These are phyloP conservation scores for Cairina moschata DNA, from an alignment of 2,113 vertebrate genomes.

Conservation along the genomic window DNA sequence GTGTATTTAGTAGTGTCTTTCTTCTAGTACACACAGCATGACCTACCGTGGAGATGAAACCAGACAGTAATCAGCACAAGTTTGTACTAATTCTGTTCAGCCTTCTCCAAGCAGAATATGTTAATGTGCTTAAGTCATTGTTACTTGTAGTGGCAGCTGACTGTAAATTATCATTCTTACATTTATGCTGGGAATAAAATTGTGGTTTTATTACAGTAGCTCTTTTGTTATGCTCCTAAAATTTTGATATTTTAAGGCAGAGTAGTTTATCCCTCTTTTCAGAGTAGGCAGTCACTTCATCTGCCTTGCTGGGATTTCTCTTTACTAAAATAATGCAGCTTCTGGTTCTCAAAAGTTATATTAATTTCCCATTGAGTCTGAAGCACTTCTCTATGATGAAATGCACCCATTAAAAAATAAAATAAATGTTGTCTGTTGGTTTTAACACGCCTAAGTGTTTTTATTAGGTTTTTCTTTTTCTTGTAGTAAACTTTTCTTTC, in stretches of 20 bases:
- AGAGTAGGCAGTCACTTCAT: background rate
- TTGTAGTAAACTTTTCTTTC: background rate
- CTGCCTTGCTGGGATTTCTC: background rate
- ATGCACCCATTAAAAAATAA: background rate
- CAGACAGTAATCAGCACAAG: background rate
- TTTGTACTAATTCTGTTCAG: background rate
- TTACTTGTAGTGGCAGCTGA: background rate
- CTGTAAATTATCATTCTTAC: conserved; percentile 51
- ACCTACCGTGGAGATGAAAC: background rate
- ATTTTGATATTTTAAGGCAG: conserved; percentile 42
- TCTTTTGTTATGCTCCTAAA: conserved; percentile 24
- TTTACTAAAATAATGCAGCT: background rate
- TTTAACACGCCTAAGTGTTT: background rate
- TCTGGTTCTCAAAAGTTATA: background rate
- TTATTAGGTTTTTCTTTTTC: background rate
- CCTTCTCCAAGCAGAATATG: background rate
- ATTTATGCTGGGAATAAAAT: conserved; percentile 42
- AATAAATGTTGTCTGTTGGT: background rate
- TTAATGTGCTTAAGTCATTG: conserved; percentile 6
- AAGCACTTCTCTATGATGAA: background rate
- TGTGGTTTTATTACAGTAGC: conserved; percentile 4
- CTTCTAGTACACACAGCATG: background rate
- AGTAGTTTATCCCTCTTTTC: conserved; percentile 4
- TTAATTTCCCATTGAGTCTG: background rate
- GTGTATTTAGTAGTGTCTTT: background rate